Conservation (phyloP, 2,113 vertebrate genomes). For the Microtus oregoni region DNA sequence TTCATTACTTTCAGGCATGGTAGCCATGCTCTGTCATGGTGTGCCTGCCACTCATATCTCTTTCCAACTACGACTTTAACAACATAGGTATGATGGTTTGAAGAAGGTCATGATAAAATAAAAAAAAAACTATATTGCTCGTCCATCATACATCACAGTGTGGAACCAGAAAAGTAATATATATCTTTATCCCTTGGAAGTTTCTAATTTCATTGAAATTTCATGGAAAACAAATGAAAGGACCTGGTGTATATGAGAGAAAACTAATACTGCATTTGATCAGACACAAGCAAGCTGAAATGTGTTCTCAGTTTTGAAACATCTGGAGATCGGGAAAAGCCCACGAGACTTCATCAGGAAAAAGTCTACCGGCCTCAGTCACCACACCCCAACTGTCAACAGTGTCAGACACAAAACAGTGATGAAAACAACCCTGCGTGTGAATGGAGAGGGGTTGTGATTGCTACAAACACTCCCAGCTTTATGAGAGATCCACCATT, state of each 20-base stretch:
- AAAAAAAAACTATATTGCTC: not conserved
- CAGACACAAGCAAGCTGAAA: not conserved
- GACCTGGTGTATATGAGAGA: accelerated
- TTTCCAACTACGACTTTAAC: not conserved
- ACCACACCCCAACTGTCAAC: not conserved
- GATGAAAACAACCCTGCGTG: not conserved
- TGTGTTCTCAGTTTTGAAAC: not conserved
- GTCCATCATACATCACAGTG: not conserved
- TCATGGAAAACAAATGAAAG: not conserved
- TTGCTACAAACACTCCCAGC: not conserved
- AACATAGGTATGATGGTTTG: not conserved
- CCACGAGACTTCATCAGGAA: not conserved
- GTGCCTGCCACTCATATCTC: not conserved
- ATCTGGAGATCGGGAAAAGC: not conserved
- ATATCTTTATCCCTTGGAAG: not conserved
- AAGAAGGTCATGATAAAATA: not conserved
- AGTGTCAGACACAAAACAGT: not conserved
- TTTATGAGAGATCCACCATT: not conserved
- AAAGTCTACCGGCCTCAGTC: not conserved
- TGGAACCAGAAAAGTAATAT: not conserved
- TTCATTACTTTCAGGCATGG: not conserved
- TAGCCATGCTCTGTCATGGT: not conserved
- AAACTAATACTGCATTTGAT: not conserved
- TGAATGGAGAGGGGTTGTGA: accelerated
- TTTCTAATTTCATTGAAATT: not conserved